Evolutionary conservation across 2,888 invertebrate species (phyloP).

Genomic region (Iselma pallidipennis): DNA sequence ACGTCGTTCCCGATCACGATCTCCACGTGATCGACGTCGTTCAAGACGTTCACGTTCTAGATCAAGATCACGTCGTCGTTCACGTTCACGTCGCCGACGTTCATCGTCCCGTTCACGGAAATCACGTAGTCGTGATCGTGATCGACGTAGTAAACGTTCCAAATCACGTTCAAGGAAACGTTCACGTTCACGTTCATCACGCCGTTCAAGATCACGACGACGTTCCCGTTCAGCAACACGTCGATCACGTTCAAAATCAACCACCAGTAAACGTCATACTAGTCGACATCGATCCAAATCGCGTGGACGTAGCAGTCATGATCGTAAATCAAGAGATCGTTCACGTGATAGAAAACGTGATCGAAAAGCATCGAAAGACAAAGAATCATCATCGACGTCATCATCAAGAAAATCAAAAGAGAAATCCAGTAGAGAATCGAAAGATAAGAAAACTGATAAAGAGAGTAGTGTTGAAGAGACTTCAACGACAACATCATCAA

Average conservation of each 20-base stretch:
- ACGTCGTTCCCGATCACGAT: conserved; percentile 50
- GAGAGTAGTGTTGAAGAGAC: conserved; percentile 47
- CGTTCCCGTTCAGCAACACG: conserved; percentile 33
- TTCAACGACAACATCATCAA: conserved; percentile 57
- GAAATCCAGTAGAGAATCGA: conserved; percentile 47
- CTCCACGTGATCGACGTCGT: conserved; percentile 59
- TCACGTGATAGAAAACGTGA: conserved; percentile 38
- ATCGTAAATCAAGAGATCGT: conserved; percentile 33
- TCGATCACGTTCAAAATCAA: conserved; percentile 57
- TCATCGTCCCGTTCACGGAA: conserved; percentile 66
- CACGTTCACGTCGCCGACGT: conserved; percentile 46
- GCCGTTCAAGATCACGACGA: conserved; percentile 24
- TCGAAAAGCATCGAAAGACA: conserved; percentile 35
- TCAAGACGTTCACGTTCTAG: conserved; percentile 44
- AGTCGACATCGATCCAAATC: conserved; percentile 18
- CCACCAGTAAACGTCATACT: conserved; percentile 42
- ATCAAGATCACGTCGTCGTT: conserved; percentile 54
- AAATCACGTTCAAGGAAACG: conserved; percentile 56
- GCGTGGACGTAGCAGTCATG: conserved; percentile 14
- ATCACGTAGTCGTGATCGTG: conserved; percentile 57
- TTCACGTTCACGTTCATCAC: conserved; percentile 39
- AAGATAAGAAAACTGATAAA: conserved; percentile 50
- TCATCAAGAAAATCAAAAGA: conserved; percentile 33
- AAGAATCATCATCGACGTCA: conserved; percentile 21
- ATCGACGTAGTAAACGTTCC: conserved; percentile 61